Evolutionary conservation across 2,888 invertebrate species (phyloP), one percentile per base, ranked within the genome.

Genomic region (Drosophila subsilvestris): DNA sequence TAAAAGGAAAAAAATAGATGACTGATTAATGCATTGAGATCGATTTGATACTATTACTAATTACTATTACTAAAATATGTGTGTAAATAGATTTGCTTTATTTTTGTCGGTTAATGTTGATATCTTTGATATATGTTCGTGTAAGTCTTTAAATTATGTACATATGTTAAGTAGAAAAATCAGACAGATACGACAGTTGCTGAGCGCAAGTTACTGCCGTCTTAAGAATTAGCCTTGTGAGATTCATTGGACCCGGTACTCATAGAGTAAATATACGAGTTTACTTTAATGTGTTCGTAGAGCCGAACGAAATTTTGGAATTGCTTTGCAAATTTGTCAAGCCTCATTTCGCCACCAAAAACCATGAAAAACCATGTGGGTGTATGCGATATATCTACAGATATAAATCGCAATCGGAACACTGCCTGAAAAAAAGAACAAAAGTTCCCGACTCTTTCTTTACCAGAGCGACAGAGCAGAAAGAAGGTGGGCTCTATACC

Each of bases 311-410:
- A 12, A 32, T 32, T 4, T 12, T 32, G 12, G 1, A 4, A 32
- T 12, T 5, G 12, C 12, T 32, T 1, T 10, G 29, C 29, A 29
- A 29, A 10, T 29, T 29, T 29, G 0, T 14, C 32, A 37, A 37
- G 32, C 4, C 14, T 14, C 14, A 37, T 37, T 32, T 6, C 1
- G 14, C 1, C 14, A 37, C 12, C 14, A 37, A 37, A 37, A 37
- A 37, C n/a, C n/a, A 37, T n/a, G 2, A 7, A 29, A 27, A 18
- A 29, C 29, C 10, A 14, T 29, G 48, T 32, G 18, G 18, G 10
- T n/a, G 6, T 37, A n/a, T 37, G n/a, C 14, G 65, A 18, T 37
- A 54, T 65, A 63, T 63, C 2, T 66, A 66, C 66, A 66, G 65
- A 32, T 63, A 56, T 5, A 12, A 12, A 4, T 32, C 32, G 14